Base-by-base conservation (phyloP, 2,888 invertebrate species). In the Azorinus chamasolen region DNA sequence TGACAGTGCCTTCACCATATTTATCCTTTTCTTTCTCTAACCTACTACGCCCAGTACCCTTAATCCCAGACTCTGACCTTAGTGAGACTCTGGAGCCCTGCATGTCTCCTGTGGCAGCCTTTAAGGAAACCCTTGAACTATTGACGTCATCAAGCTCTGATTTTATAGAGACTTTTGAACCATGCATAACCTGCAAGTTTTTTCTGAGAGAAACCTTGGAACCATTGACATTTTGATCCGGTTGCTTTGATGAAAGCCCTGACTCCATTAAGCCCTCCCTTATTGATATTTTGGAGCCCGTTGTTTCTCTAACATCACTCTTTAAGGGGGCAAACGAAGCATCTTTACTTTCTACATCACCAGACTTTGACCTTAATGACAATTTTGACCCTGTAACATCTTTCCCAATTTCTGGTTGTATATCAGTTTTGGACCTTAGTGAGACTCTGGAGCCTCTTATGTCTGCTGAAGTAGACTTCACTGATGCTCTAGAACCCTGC, bases 41-140 rank as follows among this genome's bases (percentile, higher is more conserved):
- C 10, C 32, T 32, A 32, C 32, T 32, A 6, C 5, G 10, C 4
- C 10, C 32, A 10, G 32, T 4, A 4, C 32, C 32, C 10, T 32
- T 32, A 6, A 6, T 10, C 41, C 43, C 32, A 14, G 48, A 24
- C 14, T 43, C 20, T 41, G 75, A 69, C 39, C 51, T 64, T 27
- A 78, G 41, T 14, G 78, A 69, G 12, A 46, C 61, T 24, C 54
- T 69, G 20, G 78, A 78, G 14, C 77, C 71, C 50, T 27, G 50
- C 16, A 32, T 46, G n/a, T 32, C 24, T n/a, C 46, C 32, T 46
- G 53, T 1, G 3, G n/a, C 53, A 4, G 22, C 53, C 5, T 53
- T 53, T 24, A 53, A 5, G 2, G 53, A 53, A 22, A 14, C 25
- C 27, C 25, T 53, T 8, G 53, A 53, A 14, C 53, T 27, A 25